Evolutionary conservation across 2,113 vertebrate genomes (phyloP).

Genomic region (Barnardius zonarius): DNA sequence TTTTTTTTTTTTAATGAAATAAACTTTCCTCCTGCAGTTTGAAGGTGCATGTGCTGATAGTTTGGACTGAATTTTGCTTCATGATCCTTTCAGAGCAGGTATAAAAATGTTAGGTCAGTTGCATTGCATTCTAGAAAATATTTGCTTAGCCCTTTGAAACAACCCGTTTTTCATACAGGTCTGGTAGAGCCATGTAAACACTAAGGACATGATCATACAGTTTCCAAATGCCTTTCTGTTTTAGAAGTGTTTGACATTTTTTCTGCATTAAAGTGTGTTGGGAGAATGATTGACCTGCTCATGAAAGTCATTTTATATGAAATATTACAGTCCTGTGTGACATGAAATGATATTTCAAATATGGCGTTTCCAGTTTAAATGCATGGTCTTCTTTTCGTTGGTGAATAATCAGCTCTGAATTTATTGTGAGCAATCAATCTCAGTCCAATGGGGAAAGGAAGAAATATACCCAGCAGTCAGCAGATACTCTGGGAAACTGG

Average conservation of each 20-base stretch:
- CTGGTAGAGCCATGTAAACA: not conserved
- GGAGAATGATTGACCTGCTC: not conserved
- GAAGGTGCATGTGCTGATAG: not conserved
- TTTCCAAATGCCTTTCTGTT: not conserved
- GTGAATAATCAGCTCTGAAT: constrained; percentile 54
- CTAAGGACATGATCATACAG: not conserved
- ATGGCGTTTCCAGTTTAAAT: not conserved
- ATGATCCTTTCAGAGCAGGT: not conserved
- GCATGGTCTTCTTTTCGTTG: constrained; percentile 8
- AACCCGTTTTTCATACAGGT: not conserved
- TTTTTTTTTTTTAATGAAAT: not conserved
- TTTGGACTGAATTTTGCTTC: not conserved
- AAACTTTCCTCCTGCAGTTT: not conserved
- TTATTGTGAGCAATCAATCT: constrained; percentile 32
- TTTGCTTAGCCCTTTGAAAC: not conserved
- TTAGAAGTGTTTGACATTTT: not conserved
- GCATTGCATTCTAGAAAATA: not conserved
- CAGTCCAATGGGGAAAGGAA: constrained; percentile 26
- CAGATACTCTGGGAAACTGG: constrained; percentile 25
- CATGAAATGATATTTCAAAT: constrained; percentile 17
- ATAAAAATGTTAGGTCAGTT: not conserved
- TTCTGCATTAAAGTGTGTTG: not conserved
- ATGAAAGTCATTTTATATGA: not conserved
- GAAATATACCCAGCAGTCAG: constrained; percentile 8
- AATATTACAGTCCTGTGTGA: not conserved